phyloP scores from a whole-genome alignment of 2,888 invertebrate species.

The Brachynemurus nebulosus region DNA sequence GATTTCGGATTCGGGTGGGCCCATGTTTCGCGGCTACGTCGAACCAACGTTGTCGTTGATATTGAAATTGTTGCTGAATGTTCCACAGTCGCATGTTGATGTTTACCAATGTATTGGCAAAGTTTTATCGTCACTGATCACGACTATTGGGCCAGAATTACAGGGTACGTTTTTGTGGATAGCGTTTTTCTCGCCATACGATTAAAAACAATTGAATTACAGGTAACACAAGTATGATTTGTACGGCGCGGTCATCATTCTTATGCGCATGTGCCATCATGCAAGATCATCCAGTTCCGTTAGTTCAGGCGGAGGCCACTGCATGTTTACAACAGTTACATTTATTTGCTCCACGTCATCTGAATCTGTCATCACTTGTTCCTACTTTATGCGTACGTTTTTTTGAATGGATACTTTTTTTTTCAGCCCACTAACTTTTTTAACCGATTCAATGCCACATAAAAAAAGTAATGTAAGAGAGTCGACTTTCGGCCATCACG shows the following conservation, averaged over 20 bases:
- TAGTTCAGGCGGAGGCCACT: constrained; percentile 91
- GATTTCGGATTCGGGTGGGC: constrained; percentile 95
- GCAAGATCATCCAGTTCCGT: constrained; percentile 75
- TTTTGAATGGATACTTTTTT: too few species aligned
- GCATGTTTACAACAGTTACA: constrained; percentile 95
- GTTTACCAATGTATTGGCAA: constrained; percentile 89
- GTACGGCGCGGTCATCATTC: constrained; percentile 68
- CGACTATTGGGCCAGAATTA: constrained; percentile 94
- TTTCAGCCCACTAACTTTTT: too few species aligned
- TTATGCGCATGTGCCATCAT: constrained; percentile 89
- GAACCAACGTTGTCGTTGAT: constrained; percentile 85
- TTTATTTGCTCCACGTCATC: constrained; percentile 90
- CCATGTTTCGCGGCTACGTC: constrained; percentile 96
- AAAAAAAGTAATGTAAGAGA: too few species aligned
- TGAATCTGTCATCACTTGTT: constrained; percentile 83
- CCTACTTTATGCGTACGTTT: constrained; percentile 79
- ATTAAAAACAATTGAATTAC: too few species aligned
- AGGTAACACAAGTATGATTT: constrained; percentile 58
- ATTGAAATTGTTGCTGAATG: constrained; percentile 75
- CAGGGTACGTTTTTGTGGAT: constrained; percentile 64
- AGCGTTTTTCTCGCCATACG: too few species aligned
- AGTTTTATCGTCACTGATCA: constrained; percentile 87
- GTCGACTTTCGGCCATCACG: too few species aligned
- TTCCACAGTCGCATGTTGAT: constrained; percentile 83
- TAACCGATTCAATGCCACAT: too few species aligned